Evolutionary conservation across 1,140 invertebrate species (phyloP).

Genomic region (Propsilocerus akamusi): DNA sequence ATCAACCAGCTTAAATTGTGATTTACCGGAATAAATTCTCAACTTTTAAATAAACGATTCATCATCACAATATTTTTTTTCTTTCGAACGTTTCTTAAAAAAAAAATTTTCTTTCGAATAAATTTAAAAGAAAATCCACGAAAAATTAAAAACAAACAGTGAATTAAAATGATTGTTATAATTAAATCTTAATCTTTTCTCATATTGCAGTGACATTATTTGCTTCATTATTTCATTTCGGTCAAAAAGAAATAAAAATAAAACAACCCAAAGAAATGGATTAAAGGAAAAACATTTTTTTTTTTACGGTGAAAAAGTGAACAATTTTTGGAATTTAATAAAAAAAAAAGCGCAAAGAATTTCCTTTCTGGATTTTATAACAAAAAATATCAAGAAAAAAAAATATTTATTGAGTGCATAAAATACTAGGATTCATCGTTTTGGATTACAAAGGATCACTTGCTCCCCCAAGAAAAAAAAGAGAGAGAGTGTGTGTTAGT

Average conservation of each 20-base stretch:
- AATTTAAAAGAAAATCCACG: background rate
- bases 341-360: background rate
- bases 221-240: slow-evolving; percentile 1
- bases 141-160: background rate
- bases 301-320: background rate
- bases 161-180: background rate
- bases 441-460: too few species aligned
- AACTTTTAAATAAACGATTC: background rate
- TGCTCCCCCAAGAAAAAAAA: too few species aligned
- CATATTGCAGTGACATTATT: background rate
- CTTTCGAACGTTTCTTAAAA: background rate
- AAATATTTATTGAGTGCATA: background rate
- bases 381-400: background rate
- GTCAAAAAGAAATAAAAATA: background rate
- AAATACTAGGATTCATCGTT: background rate
- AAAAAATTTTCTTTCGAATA: background rate
- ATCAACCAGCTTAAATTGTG: background rate
- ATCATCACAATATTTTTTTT: background rate
- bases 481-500: too few species aligned
- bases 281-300: background rate
- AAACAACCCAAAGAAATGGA: background rate
- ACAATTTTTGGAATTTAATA: background rate
- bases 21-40: background rate
- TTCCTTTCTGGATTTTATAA: background rate
- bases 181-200: background rate